phyloP scores from a whole-genome alignment of 1,140 invertebrate species.

The Conus ventricosus region DNA sequence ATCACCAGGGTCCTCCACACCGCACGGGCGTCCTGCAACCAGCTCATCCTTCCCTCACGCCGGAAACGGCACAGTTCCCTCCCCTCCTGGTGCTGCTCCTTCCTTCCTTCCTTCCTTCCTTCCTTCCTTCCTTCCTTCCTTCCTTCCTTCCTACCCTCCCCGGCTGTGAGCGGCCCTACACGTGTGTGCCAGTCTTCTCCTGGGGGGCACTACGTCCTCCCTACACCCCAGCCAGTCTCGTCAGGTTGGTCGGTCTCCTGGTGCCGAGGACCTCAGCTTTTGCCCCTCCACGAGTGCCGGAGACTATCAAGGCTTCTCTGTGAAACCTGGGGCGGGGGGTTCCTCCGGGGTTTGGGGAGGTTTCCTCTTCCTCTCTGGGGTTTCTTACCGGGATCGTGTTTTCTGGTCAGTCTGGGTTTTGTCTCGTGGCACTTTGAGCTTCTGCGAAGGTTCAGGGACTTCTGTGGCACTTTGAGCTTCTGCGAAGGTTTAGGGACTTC shows the following conservation, averaged over 20 bases:
- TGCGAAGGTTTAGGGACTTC: no score
- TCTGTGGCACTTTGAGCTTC: no score
- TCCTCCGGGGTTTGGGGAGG: no score
- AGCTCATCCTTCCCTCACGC: neutral
- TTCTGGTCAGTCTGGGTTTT: no score
- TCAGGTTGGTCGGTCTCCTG: neutral
- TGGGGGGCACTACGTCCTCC: neutral
- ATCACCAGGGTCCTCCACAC: slow-evolving; percentile 14
- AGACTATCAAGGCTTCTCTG: no score
- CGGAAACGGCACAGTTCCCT: neutral
- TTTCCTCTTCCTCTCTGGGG: no score
- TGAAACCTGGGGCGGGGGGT: no score
- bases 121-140: neutral
- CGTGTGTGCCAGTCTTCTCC: neutral
- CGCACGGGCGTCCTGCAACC: slow-evolving; percentile 8
- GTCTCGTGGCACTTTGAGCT: no score
- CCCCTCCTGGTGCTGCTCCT: neutral
- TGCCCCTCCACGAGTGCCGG: no score
- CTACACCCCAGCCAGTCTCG: neutral
- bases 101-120: neutral
- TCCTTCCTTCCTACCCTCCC: neutral
- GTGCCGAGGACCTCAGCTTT: no score
- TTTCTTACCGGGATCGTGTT: no score
- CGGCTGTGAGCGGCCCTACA: neutral
- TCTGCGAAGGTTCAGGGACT: no score